phyloP scores from a whole-genome alignment of 2,888 invertebrate genomes.

The Drosophila longiperda region DNA sequence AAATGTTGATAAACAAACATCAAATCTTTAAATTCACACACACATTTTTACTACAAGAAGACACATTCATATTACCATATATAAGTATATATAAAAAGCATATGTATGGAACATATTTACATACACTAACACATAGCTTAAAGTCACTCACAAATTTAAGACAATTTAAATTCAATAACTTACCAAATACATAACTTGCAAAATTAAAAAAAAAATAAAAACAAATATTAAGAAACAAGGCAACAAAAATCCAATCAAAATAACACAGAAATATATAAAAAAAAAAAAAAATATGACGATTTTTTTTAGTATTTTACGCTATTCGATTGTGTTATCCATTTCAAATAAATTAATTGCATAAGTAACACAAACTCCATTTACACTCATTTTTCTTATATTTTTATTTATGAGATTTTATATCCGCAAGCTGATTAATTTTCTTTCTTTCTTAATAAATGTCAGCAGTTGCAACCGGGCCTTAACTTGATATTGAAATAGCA shows the following conservation, averaged over 20 bases:
- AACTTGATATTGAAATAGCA: slow-evolving; percentile 20
- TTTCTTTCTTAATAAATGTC: too few relatives aligned
- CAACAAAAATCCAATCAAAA: slow-evolving; percentile 35
- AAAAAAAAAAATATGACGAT: slow-evolving; percentile 14
- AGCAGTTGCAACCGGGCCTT: slow-evolving; percentile 10
- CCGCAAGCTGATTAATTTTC: background rate
- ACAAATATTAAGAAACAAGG: slow-evolving; percentile 1
- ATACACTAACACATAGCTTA: slow-evolving; percentile 21
- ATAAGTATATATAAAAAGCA: slow-evolving; percentile 40
- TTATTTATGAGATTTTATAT: background rate
- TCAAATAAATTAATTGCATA: background rate
- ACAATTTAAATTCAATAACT: slow-evolving; percentile 48
- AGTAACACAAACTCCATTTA: background rate
- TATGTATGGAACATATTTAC: slow-evolving; percentile 35
- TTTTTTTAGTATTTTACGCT: slow-evolving; percentile 32
- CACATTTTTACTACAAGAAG: slow-evolving; percentile 47
- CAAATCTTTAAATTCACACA: slow-evolving; percentile 63
- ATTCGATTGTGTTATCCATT: slow-evolving; percentile 36
- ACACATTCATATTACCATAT: slow-evolving; percentile 32
- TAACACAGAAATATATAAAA: slow-evolving; percentile 5
- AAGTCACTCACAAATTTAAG: slow-evolving; percentile 32
- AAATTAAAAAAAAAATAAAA: slow-evolving; percentile 15
- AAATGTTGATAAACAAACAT: slow-evolving; percentile 57
- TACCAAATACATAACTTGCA: slow-evolving; percentile 13
- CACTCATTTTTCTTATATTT: background rate